Base-by-base conservation (phyloP, 2,888 invertebrate genomes). In the Thelaira solivaga region DNA sequence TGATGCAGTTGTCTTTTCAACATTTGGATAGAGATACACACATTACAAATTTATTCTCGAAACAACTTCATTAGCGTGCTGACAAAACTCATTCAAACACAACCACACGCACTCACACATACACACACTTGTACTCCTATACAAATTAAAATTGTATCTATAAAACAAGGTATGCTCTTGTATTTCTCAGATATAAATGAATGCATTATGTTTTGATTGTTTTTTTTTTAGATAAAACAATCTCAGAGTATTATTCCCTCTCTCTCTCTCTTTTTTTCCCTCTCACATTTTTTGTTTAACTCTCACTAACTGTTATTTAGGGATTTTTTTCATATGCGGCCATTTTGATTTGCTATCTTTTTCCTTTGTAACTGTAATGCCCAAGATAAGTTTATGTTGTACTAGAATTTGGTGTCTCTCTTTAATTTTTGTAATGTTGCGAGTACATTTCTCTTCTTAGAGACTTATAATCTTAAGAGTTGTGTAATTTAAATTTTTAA, bases 321-420 rank as follows among this genome's bases (percentile, higher is more conserved):
- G 73, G 62, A n/a, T n/a, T 69, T 75, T 81, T 83, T 77, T 75
- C 31, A 51, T 82, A 77, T 80, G 82, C 87, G 88, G 87, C 87
- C 87, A 87, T 87, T 87, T 87, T 87, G 88, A 83, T 85, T 86
- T 85, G 78, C 78, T 80, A 65, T 79, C 71, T 78, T 81, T 57
- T 41, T 78, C 55, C 62, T 47, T 36, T 59, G 29, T 51, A 45
- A 57, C 51, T 34, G 59, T 59, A 51, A 45, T 55, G 53, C 43
- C 31, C 53, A 47, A 13, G 24, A 43, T 31, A 49, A 26, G n/a
- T 10, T 34, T 61, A 20, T 61, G 20, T 31, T 59, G 26, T 2
- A 13, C 5, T 11, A 0, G 16, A 0, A n/a, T 36, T 22, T 36
- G n/a, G 7, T 29, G 2, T 20, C 16, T 18, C 43, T 62, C 55